These are phyloP conservation scores for Callionymus lyra DNA, from an alignment of 2,113 vertebrate species.

Conservation along the genomic window DNA sequence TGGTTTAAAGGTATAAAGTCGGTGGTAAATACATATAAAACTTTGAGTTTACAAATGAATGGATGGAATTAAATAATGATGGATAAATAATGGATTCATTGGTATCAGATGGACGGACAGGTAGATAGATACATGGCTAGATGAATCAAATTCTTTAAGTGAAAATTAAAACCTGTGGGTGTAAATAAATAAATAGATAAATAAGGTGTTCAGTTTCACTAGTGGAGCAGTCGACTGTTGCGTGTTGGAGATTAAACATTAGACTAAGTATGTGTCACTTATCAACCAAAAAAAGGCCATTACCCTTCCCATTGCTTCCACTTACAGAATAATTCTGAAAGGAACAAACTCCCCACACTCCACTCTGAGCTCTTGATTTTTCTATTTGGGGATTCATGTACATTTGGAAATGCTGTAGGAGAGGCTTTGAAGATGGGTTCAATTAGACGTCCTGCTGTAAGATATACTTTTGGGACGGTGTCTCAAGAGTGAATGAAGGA, in stretches of 20 bases:
- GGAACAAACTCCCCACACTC: conserved; percentile 2
- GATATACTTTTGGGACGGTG: conserved; percentile 16
- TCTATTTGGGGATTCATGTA: conserved; percentile 2
- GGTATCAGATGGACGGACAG: too few species aligned
- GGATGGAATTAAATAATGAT: too few species aligned
- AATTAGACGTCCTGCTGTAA: conserved; percentile 26
- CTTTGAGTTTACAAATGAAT: too few species aligned
- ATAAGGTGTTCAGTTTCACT: conserved; percentile 15
- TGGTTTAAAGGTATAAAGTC: too few species aligned
- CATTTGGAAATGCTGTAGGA: not conserved
- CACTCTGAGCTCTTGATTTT: not conserved
- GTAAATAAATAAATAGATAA: conserved; percentile 3
- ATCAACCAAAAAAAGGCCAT: conserved; percentile 34
- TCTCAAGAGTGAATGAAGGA: conserved; percentile 38
- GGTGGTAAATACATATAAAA: too few species aligned
- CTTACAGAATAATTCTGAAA: conserved; percentile 25
- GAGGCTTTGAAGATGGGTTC: conserved; percentile 7
- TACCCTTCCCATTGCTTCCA: conserved; percentile 21
- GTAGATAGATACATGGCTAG: too few species aligned
- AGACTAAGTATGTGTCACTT: conserved; percentile 21
- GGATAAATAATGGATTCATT: too few species aligned
- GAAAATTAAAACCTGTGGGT: not conserved
- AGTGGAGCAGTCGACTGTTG: conserved; percentile 19
- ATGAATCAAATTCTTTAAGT: not conserved
- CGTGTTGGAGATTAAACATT: conserved; percentile 34